Percentiles rank a stretch among this genome's conserved stretches.
These are phyloP conservation scores for Irena cyanogastra DNA, from an alignment of 2,113 vertebrate species.

Conservation along the genomic window DNA sequence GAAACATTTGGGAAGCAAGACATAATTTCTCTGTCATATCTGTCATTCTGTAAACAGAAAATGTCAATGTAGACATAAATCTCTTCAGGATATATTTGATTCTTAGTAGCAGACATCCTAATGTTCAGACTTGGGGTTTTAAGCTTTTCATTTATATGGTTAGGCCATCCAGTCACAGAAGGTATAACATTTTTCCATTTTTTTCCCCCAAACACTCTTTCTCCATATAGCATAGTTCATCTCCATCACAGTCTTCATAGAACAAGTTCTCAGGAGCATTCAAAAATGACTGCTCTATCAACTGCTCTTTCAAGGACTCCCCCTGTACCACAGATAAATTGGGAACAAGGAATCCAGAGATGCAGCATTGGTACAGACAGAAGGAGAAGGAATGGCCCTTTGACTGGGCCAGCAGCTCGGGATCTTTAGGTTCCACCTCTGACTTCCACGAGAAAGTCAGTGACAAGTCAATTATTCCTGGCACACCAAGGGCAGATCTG, in stretches of 20 bases:
- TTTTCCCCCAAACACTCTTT: neutral
- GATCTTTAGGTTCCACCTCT: neutral
- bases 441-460: neutral
- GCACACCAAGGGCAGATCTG: rapidly evolving
- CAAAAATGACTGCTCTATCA: neutral
- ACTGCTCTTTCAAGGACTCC: neutral
- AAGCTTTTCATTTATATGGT: neutral
- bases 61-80: neutral
- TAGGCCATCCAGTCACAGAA: neutral
- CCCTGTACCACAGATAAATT: neutral
- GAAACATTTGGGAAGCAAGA: neutral
- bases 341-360: neutral
- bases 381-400: neutral
- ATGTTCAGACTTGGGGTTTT: neutral
- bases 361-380: neutral
- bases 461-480: neutral
- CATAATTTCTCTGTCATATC: neutral
- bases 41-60: neutral
- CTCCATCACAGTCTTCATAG: rapidly evolving
- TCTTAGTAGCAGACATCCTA: neutral
- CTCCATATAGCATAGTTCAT: neutral
- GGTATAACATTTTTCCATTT: neutral
- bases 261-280: neutral
- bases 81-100: neutral
- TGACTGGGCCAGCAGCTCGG: neutral